A percentile compares a stretch with the other conserved stretches of the same genome.
phyloP scores from a whole-genome alignment of 2,797 vertebrate species.

The Pyrocephalus nanus region DNA sequence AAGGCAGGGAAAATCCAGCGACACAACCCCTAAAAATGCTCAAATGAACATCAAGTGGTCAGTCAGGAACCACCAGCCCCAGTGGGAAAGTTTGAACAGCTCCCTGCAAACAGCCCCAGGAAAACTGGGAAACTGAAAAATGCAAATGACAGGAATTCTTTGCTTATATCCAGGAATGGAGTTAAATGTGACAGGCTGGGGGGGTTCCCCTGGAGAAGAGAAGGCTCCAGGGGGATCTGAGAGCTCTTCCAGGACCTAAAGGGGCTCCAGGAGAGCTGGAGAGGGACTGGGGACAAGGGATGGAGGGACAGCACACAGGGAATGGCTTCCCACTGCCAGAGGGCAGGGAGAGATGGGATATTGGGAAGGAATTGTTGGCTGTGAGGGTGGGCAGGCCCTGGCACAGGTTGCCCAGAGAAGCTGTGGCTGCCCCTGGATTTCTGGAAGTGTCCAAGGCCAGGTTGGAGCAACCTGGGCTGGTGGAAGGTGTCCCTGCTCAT shows the following conservation, averaged over 20 bases:
- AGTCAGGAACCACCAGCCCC: not conserved
- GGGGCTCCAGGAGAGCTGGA: not conserved
- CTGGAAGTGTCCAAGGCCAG: not conserved
- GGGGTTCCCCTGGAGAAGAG: not conserved
- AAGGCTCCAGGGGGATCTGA: not conserved
- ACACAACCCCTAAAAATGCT: not conserved
- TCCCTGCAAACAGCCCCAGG: not conserved
- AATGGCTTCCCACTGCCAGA: not conserved
- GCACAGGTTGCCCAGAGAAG: not conserved
- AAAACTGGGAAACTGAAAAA: not conserved
- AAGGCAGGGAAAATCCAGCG: not conserved
- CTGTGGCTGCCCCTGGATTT: not conserved
- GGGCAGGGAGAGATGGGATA: not conserved
- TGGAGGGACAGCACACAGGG: not conserved
- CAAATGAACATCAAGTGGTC: fast-evolving
- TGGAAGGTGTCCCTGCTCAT: not conserved
- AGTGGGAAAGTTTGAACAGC: not conserved
- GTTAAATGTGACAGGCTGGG: not conserved
- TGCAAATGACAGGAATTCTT: not conserved
- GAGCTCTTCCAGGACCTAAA: not conserved
- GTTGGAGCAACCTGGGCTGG: not conserved
- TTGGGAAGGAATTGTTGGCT: not conserved
- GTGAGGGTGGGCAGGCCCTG: too few relatives aligned
- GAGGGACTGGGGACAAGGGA: not conserved
- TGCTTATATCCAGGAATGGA: not conserved